Evolutionary conservation across 2,888 invertebrate species (phyloP).

Genomic region (Dicranocentrus wangi): DNA sequence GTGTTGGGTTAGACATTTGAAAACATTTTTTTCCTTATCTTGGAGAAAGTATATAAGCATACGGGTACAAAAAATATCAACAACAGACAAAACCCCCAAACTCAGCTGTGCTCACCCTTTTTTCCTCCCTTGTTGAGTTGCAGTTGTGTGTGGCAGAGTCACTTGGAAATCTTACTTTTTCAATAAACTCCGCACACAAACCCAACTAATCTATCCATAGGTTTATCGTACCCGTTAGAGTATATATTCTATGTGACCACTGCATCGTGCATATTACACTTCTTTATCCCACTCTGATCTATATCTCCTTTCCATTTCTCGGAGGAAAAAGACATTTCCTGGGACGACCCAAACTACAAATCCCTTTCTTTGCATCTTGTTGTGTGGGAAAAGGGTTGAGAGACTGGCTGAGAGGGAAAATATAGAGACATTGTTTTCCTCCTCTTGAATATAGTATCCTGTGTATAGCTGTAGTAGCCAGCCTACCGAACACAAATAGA

Average conservation of each 20-base stretch:
- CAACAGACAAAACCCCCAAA: background rate
- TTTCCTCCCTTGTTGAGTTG: background rate
- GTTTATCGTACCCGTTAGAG: background rate
- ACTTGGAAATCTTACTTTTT: slow-evolving; percentile 1
- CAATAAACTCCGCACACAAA: background rate
- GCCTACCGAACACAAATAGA: too few species aligned
- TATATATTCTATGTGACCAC: slow-evolving; percentile 1
- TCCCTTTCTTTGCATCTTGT: slow-evolving; percentile 9
- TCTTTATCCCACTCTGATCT: slow-evolving; percentile 4
- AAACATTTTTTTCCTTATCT: background rate
- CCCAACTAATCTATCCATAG: background rate
- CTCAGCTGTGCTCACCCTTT: background rate
- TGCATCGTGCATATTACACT: background rate
- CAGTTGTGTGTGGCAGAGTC: background rate
- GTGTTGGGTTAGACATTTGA: background rate
- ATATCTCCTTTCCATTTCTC: background rate
- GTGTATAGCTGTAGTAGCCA: background rate
- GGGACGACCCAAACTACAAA: background rate
- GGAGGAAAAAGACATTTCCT: slow-evolving; percentile 7
- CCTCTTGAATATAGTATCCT: background rate
- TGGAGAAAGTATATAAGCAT: background rate
- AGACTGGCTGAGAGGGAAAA: background rate
- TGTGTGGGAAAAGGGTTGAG: slow-evolving; percentile 20
- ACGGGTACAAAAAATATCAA: background rate
- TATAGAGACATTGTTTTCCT: background rate